Evolutionary conservation across 2,888 invertebrate species (phyloP).

Genomic region (Mesoligia furuncula): DNA sequence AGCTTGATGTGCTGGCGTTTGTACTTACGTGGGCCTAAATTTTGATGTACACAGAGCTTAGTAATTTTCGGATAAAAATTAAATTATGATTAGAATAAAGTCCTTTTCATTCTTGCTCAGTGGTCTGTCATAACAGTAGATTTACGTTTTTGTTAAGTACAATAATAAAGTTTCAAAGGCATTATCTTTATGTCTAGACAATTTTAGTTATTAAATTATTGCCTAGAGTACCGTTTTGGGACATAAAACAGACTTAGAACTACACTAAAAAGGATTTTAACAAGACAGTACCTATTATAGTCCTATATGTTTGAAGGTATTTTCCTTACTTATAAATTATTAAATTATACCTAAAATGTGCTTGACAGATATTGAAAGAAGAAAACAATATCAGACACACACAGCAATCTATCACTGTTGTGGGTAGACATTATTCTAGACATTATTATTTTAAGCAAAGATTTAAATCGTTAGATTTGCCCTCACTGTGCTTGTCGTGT

Average conservation of each 20-base stretch:
- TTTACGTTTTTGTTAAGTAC: slow-evolving; percentile 1
- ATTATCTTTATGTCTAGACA: slow-evolving; percentile 49
- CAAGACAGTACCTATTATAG: neutral
- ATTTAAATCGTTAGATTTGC: neutral
- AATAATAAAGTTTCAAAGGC: slow-evolving; percentile 18
- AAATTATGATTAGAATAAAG: neutral
- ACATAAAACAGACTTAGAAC: slow-evolving; percentile 35
- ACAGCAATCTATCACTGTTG: neutral
- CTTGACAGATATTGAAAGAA: neutral
- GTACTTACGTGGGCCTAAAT: too few relatives aligned
- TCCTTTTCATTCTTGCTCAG: neutral
- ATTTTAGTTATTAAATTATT: slow-evolving; percentile 30
- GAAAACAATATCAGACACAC: neutral
- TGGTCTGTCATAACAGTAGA: neutral
- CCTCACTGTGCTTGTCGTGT: neutral
- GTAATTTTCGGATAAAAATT: neutral
- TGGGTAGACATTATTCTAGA: neutral
- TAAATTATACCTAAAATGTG: neutral
- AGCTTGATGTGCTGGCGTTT: too few relatives aligned
- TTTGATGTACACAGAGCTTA: neutral
- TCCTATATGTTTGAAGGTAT: neutral
- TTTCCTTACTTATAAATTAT: neutral
- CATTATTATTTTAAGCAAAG: neutral
- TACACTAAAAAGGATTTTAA: slow-evolving; percentile 9
- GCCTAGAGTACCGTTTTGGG: slow-evolving; percentile 1